Base-by-base conservation (phyloP, 2,888 invertebrate genomes). In the Luperina testacea region DNA sequence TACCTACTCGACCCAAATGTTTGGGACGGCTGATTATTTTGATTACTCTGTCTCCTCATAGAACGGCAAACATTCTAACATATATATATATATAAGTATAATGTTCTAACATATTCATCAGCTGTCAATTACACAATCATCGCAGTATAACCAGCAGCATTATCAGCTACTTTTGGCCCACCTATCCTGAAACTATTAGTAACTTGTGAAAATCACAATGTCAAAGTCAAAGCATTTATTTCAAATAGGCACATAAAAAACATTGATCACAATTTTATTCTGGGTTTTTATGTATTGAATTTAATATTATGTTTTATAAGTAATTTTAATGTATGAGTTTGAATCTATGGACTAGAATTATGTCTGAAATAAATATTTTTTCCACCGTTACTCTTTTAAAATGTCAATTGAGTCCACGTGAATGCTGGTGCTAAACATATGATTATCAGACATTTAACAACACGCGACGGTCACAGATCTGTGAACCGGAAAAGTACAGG, bases 401-500 rank as follows among this genome's bases (percentile, higher is more conserved):
- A 32, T 32, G 32, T 32, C 32, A 72, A 61, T 67, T n/a, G 24
- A 75, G 38, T 48, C 45, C 79, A 84, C 87, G 79, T 84, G 84
- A 75, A 69, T 38, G 42, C 17, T 64, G 67, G 74, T 24, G 70
- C 65, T 71, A 75, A 86, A 69, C 70, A 67, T 83, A 63, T 86
- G 42, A 73, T 85, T 77, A 78, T 20, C 59, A 27, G 53, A 15
- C 75, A 77, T 77, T 86, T 84, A 84, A 67, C 69, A 24, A 48
- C 87, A 86, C 74, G 87, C 81, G 75, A 85, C n/a, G 72, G 89
- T 88, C 88, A 89, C 89, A 77, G 89, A 75, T 27, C 80, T 81
- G 27, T 88, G 85, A 76, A 89, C 82, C 69, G 88, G 89, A 89
- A 89, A 88, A 89, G 48, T 63, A 84, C 75, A 68, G 67, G 70